Percentiles rank a stretch among this genome's conserved stretches.
phyloP scores from a whole-genome alignment of 2,888 invertebrate genomes.

The Halocaridina rubra region DNA sequence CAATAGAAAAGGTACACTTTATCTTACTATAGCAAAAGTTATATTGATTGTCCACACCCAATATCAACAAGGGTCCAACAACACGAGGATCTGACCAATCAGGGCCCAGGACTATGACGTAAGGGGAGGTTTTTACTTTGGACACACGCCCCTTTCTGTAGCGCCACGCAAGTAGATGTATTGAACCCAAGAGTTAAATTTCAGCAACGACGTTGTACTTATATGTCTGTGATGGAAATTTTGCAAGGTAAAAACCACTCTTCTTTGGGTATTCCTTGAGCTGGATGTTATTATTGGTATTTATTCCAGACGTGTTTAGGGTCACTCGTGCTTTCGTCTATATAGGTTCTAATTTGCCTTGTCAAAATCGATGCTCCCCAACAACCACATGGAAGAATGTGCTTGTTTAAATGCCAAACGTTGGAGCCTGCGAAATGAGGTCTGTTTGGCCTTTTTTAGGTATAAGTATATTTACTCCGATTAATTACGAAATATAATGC shows the following conservation, averaged over 20 bases:
- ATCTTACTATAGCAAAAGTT: neutral
- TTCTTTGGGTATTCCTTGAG: no score
- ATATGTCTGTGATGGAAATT: no score
- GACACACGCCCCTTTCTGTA: conserved; percentile 29
- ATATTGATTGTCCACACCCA: conserved; percentile 31
- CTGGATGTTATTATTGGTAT: no score
- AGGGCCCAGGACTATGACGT: conserved; percentile 19
- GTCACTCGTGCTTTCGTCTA: no score
- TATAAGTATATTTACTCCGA: no score
- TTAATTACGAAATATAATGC: no score
- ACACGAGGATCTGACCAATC: conserved; percentile 46
- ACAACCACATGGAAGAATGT: conserved; percentile 53
- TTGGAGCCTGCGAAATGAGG: no score
- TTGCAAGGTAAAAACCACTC: no score
- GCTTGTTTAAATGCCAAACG: conserved; percentile 52
- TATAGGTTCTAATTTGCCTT: conserved; percentile 12
- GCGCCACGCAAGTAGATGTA: conserved; percentile 57
- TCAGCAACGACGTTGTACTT: no score
- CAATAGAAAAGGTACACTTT: no score
- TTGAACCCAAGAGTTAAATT: conserved; percentile 55
- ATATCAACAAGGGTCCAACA: conserved; percentile 48
- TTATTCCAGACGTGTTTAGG: no score
- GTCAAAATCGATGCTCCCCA: conserved; percentile 53
- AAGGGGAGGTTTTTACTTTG: conserved; percentile 35
- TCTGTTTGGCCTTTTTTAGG: no score